Evolutionary conservation across 2,797 vertebrate species (phyloP), one percentile per base, ranked within the genome.

Genomic region (Thunnus albacares): DNA sequence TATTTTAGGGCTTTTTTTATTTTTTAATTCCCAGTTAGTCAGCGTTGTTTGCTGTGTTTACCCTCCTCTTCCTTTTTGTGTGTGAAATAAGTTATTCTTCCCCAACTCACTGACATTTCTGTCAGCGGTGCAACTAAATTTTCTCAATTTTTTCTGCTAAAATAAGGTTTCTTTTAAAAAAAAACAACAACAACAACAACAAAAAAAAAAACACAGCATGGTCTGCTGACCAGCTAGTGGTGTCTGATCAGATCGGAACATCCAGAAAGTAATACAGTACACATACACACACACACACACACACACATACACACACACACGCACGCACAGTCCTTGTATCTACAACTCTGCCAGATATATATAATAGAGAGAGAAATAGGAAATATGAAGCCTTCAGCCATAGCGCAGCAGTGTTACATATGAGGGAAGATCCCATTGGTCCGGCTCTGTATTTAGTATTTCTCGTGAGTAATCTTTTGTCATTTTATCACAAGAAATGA

Each of bases 381-480:
- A 92, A 92, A 92, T 93, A 94, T 92, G 93, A 94, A 90, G 90
- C 92, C 89, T 92, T 94, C 91, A 92, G 82, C 87, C 76, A 63
- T 18, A 70, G 87, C 75, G 71, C 87, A 80, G 90, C 82, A 71
- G 80, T 26, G 75, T 91, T 94, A 94, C 92, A 93, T 92, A 95
- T 91, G 92, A 92, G 91, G 87, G 81, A 86, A 93, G 93, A 94
- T 94, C 90, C 93, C 93, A 94, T 94, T 93, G 87, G 90, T 84
- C 82, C 85, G 3, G 78, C 88, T 89, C 90, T 93, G 92, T 94
- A 94, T 94, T 94, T 94, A 92, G 92, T 94, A 95, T 94, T 94
- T 93, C 92, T 92, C 87, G 76, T 93, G 93, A 94, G 93, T 94
- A 95, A 95, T 95, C 92, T 93, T 93, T 93, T 94, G 93, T 94